Evolutionary conservation across 1,140 invertebrate species (phyloP).

Genomic region (Zaprionus davidi): DNA sequence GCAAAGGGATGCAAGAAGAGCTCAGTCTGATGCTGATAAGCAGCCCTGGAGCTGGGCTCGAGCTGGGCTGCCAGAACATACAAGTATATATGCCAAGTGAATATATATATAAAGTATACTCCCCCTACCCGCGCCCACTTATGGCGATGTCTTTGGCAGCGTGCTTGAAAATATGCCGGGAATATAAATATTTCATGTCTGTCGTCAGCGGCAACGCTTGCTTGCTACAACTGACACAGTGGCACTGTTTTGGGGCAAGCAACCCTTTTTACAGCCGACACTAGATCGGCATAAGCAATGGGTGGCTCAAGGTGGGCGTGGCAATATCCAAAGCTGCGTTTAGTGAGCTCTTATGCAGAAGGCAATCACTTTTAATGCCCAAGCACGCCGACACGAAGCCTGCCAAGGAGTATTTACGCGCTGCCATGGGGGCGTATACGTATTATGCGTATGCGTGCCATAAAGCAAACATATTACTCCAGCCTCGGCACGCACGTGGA

Average conservation of each 20-base stretch:
- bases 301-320: slow-evolving; percentile 39
- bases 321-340: slow-evolving; percentile 60
- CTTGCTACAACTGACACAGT: slow-evolving; percentile 26
- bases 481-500: slow-evolving; percentile 34
- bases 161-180: slow-evolving; percentile 31
- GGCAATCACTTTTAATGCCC: slow-evolving; percentile 77
- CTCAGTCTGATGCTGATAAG: slow-evolving; percentile 26
- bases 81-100: background rate
- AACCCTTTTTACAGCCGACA: slow-evolving; percentile 29
- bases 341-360: slow-evolving; percentile 63
- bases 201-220: slow-evolving; percentile 30
- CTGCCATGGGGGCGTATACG: slow-evolving; percentile 47
- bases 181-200: slow-evolving; percentile 42
- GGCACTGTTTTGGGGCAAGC: background rate
- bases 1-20: slow-evolving; percentile 22
- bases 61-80: background rate
- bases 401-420: slow-evolving; percentile 59
- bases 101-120: background rate
- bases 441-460: slow-evolving; percentile 63
- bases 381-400: slow-evolving; percentile 43
- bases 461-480: slow-evolving; percentile 75
- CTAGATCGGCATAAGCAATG: slow-evolving; percentile 15
- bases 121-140: too few species aligned
- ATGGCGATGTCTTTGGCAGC: background rate
- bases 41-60: slow-evolving; percentile 10